These are phyloP conservation scores for Hapalemur alaotrensis DNA, from an alignment of 2,797 vertebrate genomes.

Conservation along the genomic window DNA sequence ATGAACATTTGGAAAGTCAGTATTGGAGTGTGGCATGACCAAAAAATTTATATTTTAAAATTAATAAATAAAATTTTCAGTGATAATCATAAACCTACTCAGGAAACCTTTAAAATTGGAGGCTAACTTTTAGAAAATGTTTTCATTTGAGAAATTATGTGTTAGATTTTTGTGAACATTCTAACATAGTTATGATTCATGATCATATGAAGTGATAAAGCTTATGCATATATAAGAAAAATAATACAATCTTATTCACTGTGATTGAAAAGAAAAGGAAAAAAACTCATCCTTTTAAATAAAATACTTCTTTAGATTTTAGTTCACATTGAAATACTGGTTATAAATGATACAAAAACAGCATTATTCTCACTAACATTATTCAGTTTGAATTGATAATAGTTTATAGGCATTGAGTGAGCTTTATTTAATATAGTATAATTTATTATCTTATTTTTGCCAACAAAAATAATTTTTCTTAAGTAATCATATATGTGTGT, in stretches of 20 bases:
- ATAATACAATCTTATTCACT: neutral
- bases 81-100: neutral
- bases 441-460: neutral
- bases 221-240: neutral
- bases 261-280: neutral
- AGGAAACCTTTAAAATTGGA: neutral
- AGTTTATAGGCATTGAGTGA: neutral
- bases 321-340: neutral
- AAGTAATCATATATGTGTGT: neutral
- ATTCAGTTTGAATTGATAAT: neutral
- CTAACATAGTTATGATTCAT: neutral
- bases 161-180: neutral
- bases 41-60: neutral
- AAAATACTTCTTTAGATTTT: neutral
- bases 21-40: neutral
- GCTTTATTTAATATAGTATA: neutral
- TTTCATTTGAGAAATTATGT: neutral
- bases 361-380: neutral
- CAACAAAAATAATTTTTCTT: neutral
- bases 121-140: neutral
- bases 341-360: neutral
- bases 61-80: neutral
- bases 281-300: neutral
- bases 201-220: neutral
- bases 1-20: slow-evolving; percentile 25